Percentiles rank a stretch among this genome's conserved stretches.
These are phyloP conservation scores for Brachionus koreanus DNA, from an alignment of 1,140 invertebrate species.

Conservation along the genomic window DNA sequence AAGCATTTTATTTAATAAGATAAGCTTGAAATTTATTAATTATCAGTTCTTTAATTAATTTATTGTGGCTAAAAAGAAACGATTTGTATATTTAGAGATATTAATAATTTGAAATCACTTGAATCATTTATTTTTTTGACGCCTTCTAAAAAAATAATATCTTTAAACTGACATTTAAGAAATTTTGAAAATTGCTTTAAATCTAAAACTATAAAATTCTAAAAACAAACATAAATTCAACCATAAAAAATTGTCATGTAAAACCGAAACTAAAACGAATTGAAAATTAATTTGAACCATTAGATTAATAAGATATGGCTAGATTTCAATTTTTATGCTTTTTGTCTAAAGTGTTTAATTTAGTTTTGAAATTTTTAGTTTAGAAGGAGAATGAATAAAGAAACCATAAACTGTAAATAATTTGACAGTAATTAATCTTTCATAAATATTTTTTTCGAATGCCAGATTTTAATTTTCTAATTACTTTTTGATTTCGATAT, in stretches of 20 bases:
- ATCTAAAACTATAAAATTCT: not conserved
- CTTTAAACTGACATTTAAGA: too few relatives aligned
- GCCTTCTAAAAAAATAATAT: too few relatives aligned
- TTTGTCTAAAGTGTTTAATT: not conserved
- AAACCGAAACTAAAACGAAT: not conserved
- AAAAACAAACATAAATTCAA: not conserved
- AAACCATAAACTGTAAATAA: conserved; percentile 9
- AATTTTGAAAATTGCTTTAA: not conserved
- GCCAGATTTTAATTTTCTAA: not conserved
- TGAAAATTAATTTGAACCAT: not conserved
- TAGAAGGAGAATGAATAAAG: not conserved
- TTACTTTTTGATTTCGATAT: not conserved
- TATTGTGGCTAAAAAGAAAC: too few relatives aligned
- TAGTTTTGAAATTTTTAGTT: not conserved
- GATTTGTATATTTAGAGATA: too few relatives aligned
- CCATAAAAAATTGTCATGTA: not conserved
- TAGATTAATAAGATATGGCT: not conserved
- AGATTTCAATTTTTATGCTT: not conserved
- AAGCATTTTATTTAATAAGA: too few relatives aligned
- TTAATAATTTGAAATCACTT: too few relatives aligned
- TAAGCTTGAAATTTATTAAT: too few relatives aligned
- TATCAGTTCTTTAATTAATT: too few relatives aligned
- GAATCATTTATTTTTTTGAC: too few relatives aligned
- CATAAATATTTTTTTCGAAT: not conserved
- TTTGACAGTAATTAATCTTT: not conserved